phyloP scores from a whole-genome alignment of 2,113 vertebrate species.

The Chlorodrepanis virens region DNA sequence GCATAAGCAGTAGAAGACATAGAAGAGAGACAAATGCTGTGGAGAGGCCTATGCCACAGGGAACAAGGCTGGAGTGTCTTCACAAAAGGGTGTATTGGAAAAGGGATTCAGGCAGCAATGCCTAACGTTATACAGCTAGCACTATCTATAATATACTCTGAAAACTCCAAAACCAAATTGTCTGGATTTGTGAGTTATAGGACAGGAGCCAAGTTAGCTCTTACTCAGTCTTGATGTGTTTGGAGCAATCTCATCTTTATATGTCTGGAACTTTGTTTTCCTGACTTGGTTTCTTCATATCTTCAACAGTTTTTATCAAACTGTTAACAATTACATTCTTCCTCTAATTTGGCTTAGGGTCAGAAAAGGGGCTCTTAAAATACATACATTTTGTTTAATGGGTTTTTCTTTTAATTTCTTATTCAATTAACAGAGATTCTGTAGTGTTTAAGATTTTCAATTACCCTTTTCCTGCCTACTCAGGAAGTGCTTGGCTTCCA shows the following conservation, averaged over 20 bases:
- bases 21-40: not conserved
- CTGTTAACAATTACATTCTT: not conserved
- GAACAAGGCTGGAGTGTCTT: not conserved
- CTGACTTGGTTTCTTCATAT: slow-evolving; percentile 14
- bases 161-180: not conserved
- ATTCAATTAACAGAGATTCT: not conserved
- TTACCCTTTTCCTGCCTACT: not conserved
- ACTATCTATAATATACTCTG: not conserved
- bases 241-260: slow-evolving; percentile 34
- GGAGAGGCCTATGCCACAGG: not conserved
- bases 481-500: not conserved
- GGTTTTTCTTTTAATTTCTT: not conserved
- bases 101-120: not conserved
- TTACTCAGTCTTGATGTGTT: not conserved
- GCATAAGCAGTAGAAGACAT: not conserved
- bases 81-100: not conserved
- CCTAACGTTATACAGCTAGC: not conserved
- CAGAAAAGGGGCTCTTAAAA: slow-evolving; percentile 1
- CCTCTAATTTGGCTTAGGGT: not conserved
- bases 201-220: slow-evolving; percentile 20
- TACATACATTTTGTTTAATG: not conserved
- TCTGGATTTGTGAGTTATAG: slow-evolving; percentile 18
- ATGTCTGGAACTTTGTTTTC: slow-evolving; percentile 37
- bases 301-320: slow-evolving; percentile 15
- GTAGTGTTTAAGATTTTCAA: not conserved